Base-by-base conservation (phyloP, 2,888 invertebrate species). In the Drosophila tripunctata region DNA sequence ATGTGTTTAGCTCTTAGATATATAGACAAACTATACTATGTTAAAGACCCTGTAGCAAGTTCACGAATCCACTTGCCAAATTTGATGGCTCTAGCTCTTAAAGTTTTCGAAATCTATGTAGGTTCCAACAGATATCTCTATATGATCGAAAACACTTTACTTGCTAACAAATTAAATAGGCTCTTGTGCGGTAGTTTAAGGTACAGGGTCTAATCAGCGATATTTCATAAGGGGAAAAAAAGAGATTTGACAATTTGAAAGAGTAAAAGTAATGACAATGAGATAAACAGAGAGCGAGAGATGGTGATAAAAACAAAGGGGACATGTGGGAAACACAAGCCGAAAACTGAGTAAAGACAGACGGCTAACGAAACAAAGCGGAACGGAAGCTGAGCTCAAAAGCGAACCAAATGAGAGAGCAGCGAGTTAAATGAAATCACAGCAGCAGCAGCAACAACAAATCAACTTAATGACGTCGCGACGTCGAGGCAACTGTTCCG, bases 361-460 rank as follows among this genome's bases (percentile, higher is more conserved):
- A 55, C 45, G 56, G 19, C 35, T 40, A 41, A 54, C 64, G 54
- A 67, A 57, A 50, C 65, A 64, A 64, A 66, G 70, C 78, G 75
- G 69, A 67, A 77, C 77, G 77, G 74, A 82, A 71, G 67, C 78
- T 76, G 50, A 69, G 73, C 69, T 81, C 69, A 67, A 72, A 75
- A 67, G 67, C 69, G 38, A 66, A 52, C 56, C 58, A 17, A 78
- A 54, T 43, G 62, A 38, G 57, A 62, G 60, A 80, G 60, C 62
- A 80, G 60, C 62, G 67, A 76, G 54, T 27, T 65, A 67, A 81
- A 73, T 75, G 63, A 70, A 79, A 74, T 73, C 58, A 67, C 71
- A 72, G 55, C 65, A 40, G 41, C 64, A 68, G 27, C 45, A 35
- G 27, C 54, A 52, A 17, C 51, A 63, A 51, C 62, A 57, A 75